Conservation (phyloP, 2,113 vertebrate genomes). For the Paradoxurus hermaphroditus region DNA sequence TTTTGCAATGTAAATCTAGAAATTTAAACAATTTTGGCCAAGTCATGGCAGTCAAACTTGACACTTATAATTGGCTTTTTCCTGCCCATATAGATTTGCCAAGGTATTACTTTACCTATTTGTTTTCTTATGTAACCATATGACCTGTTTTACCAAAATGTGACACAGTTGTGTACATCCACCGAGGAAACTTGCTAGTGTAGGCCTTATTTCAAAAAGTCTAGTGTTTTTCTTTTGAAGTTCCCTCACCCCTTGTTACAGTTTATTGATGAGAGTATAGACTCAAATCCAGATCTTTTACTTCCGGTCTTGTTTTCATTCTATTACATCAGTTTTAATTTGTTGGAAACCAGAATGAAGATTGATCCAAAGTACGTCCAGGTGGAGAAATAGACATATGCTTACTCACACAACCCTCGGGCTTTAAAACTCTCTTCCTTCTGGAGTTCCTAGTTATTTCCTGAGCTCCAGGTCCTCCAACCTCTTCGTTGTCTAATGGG, state of each 20-base stretch:
- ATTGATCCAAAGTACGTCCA: neutral
- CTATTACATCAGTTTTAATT: neutral
- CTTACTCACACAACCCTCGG: neutral
- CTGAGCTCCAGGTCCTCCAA: neutral
- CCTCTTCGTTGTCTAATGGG: neutral
- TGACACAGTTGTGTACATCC: neutral
- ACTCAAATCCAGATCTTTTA: neutral
- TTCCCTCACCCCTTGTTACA: neutral
- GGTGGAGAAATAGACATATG: neutral
- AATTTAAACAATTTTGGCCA: conserved; percentile 24
- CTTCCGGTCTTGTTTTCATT: neutral
- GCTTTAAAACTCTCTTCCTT: neutral
- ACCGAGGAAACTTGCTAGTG: neutral
- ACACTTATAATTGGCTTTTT: neutral
- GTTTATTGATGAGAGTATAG: neutral
- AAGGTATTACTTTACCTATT: neutral
- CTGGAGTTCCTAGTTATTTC: neutral
- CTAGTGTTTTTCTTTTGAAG: neutral
- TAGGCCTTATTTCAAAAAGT: neutral
- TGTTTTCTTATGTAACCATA: neutral
- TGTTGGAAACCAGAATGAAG: neutral
- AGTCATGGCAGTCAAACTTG: neutral
- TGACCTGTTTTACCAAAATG: neutral
- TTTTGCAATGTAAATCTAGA: conserved; percentile 6
- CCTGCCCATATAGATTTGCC: neutral